Evolutionary conservation across 1,140 invertebrate species (phyloP).

Genomic region (Papilio aristodemus): DNA sequence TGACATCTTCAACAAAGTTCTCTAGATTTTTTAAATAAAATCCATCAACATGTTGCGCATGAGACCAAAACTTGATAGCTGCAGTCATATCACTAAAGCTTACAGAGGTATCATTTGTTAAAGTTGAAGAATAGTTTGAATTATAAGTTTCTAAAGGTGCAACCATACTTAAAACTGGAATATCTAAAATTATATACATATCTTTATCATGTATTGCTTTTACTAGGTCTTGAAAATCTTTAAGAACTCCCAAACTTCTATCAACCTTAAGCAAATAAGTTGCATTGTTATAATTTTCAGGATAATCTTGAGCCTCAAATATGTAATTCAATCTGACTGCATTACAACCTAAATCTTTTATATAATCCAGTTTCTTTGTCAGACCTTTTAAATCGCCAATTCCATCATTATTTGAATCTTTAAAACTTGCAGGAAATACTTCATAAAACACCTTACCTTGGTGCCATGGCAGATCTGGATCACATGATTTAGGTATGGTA

Average conservation of each 20-base stretch:
- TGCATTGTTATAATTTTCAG: constrained; percentile 85
- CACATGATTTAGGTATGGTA: constrained; percentile 86
- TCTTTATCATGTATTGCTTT: constrained; percentile 82
- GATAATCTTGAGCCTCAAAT: constrained; percentile 85
- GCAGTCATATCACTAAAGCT: constrained; percentile 72
- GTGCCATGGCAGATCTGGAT: constrained; percentile 87
- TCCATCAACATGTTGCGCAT: constrained; percentile 85
- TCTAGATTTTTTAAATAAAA: constrained; percentile 89
- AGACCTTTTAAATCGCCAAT: constrained; percentile 88
- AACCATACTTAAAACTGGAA: constrained; percentile 84
- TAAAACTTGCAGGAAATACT: constrained; percentile 90
- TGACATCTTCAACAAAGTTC: constrained; percentile 70
- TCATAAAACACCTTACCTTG: constrained; percentile 91
- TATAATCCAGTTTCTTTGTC: constrained; percentile 84
- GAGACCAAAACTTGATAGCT: constrained; percentile 84
- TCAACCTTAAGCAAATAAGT: constrained; percentile 84
- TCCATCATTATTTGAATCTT: constrained; percentile 88
- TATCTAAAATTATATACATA: constrained; percentile 87
- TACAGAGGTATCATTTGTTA: constrained; percentile 50
- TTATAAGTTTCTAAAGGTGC: constrained; percentile 59
- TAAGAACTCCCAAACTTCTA: constrained; percentile 82
- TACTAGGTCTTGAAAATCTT: constrained; percentile 84
- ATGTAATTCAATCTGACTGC: constrained; percentile 88
- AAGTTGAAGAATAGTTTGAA: constrained; percentile 46
- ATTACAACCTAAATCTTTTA: constrained; percentile 84